Evolutionary conservation across 2,888 invertebrate genomes (phyloP).

Genomic region (Drymonia ruficornis): DNA sequence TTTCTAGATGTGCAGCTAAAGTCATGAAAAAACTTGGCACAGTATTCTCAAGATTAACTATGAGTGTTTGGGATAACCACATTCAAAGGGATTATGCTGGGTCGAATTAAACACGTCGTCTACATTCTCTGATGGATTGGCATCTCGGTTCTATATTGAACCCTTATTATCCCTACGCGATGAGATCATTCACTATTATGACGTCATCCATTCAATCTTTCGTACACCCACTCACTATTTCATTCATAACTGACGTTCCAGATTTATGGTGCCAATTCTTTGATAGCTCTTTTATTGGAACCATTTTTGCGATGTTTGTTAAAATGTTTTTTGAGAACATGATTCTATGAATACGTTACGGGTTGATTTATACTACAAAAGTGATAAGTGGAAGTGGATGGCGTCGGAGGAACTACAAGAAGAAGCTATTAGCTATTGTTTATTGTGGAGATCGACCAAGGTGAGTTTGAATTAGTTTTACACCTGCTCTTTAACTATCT

Average conservation of each 20-base stretch:
- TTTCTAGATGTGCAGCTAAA: not conserved
- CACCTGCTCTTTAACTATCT: not conserved
- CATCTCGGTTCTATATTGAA: conserved; percentile 32
- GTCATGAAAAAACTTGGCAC: not conserved
- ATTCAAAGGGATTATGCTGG: not conserved
- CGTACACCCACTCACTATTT: conserved; percentile 34
- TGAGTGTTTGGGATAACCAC: not conserved
- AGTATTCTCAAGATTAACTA: too few species aligned
- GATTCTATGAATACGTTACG: not conserved
- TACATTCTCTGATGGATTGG: conserved; percentile 7
- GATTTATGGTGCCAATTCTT: conserved; percentile 25
- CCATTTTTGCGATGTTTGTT: conserved; percentile 11
- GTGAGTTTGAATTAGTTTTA: not conserved
- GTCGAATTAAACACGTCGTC: conserved; percentile 5
- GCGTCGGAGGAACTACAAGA: not conserved
- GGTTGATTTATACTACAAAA: not conserved
- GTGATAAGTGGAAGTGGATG: not conserved
- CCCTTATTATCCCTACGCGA: conserved; percentile 28
- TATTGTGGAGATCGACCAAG: not conserved
- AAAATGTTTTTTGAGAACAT: not conserved
- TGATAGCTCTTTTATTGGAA: conserved; percentile 29
- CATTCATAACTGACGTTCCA: conserved; percentile 36
- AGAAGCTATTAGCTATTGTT: not conserved
- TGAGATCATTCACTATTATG: conserved; percentile 29
- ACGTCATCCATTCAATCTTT: conserved; percentile 43